These are phyloP conservation scores for Antrozous pallidus DNA, from an alignment of 2,797 vertebrate genomes.

Conservation along the genomic window DNA sequence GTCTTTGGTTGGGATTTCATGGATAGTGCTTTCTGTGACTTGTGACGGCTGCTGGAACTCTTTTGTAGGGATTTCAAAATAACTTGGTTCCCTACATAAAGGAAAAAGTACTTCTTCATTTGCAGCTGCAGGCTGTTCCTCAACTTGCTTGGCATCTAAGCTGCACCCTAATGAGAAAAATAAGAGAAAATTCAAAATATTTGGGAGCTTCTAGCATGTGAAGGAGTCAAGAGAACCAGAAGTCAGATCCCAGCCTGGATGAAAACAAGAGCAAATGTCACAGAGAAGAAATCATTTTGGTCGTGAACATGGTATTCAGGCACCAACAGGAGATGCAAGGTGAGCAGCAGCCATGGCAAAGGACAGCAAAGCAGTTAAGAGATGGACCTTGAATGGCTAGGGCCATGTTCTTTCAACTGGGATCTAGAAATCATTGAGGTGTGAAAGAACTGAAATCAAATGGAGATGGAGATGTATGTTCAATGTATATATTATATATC, in stretches of 20 bases:
- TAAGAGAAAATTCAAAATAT: conserved; percentile 80
- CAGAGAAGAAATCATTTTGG: conserved; percentile 48
- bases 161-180: conserved; percentile 85
- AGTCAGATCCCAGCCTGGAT: conserved; percentile 46
- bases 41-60: conserved; percentile 88
- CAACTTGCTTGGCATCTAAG: conserved; percentile 89
- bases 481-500: not conserved
- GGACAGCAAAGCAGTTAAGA: conserved; percentile 25
- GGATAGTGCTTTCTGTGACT: conserved; percentile 89
- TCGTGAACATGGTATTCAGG: conserved; percentile 23
- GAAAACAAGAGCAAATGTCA: conserved; percentile 54
- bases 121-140: conserved; percentile 84
- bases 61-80: conserved; percentile 96
- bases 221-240: conserved; percentile 65
- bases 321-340: conserved; percentile 20
- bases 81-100: conserved; percentile 90
- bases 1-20: conserved; percentile 97
- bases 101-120: conserved; percentile 88
- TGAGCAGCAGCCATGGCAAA: conserved; percentile 43
- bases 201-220: conserved; percentile 70
- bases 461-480: not conserved
- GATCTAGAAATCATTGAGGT: conserved; percentile 37
- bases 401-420: not conserved
- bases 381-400: not conserved
- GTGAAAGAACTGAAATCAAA: conserved; percentile 25